Percentiles rank a stretch among this genome's conserved stretches.
phyloP scores from a whole-genome alignment of 2,797 vertebrate genomes.

The Siniperca obscura region DNA sequence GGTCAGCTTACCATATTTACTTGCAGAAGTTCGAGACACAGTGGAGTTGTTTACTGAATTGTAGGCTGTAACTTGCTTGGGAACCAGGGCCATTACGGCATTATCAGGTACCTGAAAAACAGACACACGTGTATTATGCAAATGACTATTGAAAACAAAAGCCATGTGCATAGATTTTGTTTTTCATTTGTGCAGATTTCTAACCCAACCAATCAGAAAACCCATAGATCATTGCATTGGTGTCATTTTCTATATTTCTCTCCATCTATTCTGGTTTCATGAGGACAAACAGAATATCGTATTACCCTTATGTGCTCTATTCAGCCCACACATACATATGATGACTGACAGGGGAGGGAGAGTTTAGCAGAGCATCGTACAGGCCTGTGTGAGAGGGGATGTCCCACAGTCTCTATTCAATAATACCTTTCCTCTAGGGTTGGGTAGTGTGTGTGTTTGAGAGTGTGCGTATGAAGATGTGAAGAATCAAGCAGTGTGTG shows the following conservation, averaged over 20 bases:
- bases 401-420: conserved; percentile 75
- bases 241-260: conserved; percentile 59
- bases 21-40: conserved; percentile 95
- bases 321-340: conserved; percentile 65
- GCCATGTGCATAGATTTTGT: conserved; percentile 7
- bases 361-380: conserved; percentile 50
- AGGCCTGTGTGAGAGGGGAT: conserved; percentile 55
- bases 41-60: conserved; percentile 99
- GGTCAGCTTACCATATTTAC: conserved; percentile 92
- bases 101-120: conserved; percentile 92
- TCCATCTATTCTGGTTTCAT: conserved; percentile 64
- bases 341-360: conserved; percentile 66
- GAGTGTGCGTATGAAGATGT: conserved; percentile 33
- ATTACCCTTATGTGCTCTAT: conserved; percentile 63
- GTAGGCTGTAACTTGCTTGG: conserved; percentile 98
- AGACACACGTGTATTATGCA: conserved; percentile 42
- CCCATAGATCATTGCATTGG: conserved; percentile 40
- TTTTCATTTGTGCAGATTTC: conserved; percentile 39
- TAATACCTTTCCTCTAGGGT: conserved; percentile 69
- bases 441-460: conserved; percentile 14
- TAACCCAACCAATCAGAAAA: conserved; percentile 46
- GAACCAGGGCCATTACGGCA: conserved; percentile 95
- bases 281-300: conserved; percentile 59
- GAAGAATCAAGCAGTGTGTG: conserved; percentile 25
- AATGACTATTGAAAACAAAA: conserved; percentile 37